phyloP scores from a whole-genome alignment of 2,888 invertebrate species.

The Epicampocera succincta region DNA sequence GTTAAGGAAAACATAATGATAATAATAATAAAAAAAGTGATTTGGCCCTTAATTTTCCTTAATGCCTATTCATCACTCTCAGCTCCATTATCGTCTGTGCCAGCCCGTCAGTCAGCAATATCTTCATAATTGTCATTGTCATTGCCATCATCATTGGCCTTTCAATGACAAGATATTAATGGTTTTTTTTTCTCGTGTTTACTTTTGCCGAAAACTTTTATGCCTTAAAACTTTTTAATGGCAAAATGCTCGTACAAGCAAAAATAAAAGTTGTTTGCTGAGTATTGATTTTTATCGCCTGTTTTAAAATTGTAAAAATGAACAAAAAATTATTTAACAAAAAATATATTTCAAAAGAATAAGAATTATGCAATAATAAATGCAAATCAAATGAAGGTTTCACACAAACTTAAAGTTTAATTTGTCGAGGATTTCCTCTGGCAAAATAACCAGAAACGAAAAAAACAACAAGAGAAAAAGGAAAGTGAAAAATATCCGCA shows the following conservation, averaged over 20 bases:
- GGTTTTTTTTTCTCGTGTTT: background rate
- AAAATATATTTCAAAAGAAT: background rate
- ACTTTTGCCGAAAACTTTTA: conserved; percentile 1
- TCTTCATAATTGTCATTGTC: conserved; percentile 7
- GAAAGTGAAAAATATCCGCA: conserved; percentile 19
- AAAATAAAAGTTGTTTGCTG: too few species aligned
- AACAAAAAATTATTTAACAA: background rate
- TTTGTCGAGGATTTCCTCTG: conserved; percentile 6
- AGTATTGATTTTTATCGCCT: conserved; percentile 51
- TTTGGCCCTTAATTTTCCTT: conserved; percentile 29
- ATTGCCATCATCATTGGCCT: conserved; percentile 11
- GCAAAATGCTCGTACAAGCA: conserved; percentile 6
- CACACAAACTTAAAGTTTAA: conserved; percentile 42
- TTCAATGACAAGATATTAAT: conserved; percentile 31
- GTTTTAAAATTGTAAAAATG: conserved; percentile 19
- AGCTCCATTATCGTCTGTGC: background rate
- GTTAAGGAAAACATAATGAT: background rate
- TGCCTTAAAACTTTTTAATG: conserved; percentile 23
- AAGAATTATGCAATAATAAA: background rate
- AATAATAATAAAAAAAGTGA: conserved; percentile 23
- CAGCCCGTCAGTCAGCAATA: conserved; percentile 8
- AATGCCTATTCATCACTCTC: conserved; percentile 4
- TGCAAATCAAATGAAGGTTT: conserved; percentile 4
- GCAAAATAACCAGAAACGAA: background rate
- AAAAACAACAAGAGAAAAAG: conserved; percentile 7